Evolutionary conservation across 2,113 vertebrate species (phyloP).

Genomic region (Poeciliopsis retropinna): DNA sequence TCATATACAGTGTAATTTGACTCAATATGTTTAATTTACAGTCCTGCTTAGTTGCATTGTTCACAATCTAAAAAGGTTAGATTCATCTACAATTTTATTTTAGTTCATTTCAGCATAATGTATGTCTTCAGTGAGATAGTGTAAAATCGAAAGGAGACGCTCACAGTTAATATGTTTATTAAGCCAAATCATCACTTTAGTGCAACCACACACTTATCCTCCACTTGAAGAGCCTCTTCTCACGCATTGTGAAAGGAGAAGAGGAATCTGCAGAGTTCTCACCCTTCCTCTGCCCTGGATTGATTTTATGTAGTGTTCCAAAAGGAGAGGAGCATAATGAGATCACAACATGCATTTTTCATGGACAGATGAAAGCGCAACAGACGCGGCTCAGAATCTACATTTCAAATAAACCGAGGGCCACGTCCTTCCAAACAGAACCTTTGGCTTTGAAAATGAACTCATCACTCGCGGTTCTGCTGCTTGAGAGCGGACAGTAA

Average conservation of each 20-base stretch:
- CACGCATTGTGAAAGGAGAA: constrained; percentile 41
- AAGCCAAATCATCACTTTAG: constrained; percentile 6
- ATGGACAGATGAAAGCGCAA: constrained; percentile 61
- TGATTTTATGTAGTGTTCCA: constrained; percentile 60
- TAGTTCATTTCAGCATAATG: neutral
- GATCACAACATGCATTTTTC: constrained; percentile 70
- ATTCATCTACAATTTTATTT: no score
- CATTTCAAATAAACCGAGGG: constrained; percentile 63
- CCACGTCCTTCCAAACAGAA: constrained; percentile 28
- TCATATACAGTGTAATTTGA: no score
- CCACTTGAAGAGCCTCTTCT: constrained; percentile 57
- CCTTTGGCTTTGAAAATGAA: constrained; percentile 33
- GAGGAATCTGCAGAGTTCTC: constrained; percentile 51
- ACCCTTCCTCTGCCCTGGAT: constrained; percentile 46
- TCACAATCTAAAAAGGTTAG: no score
- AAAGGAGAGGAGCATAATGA: constrained; percentile 62
- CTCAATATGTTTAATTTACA: no score
- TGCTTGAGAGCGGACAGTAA: constrained; percentile 22
- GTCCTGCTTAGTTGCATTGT: no score
- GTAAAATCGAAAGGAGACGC: neutral
- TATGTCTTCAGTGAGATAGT: neutral
- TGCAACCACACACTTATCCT: constrained; percentile 32
- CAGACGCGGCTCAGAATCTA: constrained; percentile 51
- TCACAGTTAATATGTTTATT: constrained; percentile 11
- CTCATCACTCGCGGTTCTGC: constrained; percentile 36